These are phyloP conservation scores for Agrypnus murinus DNA, from an alignment of 2,888 invertebrate genomes.

Conservation along the genomic window DNA sequence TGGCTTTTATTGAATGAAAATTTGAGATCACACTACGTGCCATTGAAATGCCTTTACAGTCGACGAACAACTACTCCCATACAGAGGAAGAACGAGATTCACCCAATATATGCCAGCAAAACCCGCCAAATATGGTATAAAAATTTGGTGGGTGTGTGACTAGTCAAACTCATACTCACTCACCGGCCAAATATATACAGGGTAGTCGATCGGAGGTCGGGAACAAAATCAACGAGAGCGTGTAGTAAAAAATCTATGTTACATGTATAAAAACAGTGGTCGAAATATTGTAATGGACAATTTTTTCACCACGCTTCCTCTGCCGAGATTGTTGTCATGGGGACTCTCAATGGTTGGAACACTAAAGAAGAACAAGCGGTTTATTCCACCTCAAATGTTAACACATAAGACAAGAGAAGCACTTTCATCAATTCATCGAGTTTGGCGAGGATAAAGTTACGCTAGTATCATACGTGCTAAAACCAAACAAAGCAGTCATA, in stretches of 20 bases:
- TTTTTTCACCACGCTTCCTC: constrained; percentile 37
- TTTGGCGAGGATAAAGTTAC: constrained; percentile 14
- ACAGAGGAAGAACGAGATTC: constrained; percentile 7
- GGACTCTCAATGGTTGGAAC: constrained; percentile 51
- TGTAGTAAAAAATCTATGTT: background rate
- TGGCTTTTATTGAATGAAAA: background rate
- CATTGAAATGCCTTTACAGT: background rate
- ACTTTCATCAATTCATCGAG: constrained; percentile 13
- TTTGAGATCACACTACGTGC: background rate
- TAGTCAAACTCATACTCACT: constrained; percentile 8
- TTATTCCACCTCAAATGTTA: background rate
- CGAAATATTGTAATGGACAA: constrained; percentile 39
- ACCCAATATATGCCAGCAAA: constrained; percentile 1
- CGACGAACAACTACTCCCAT: constrained; percentile 1
- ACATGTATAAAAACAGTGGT: constrained; percentile 19
- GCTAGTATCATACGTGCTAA: constrained; percentile 16
- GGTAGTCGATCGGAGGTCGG: constrained; percentile 49
- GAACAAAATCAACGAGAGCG: constrained; percentile 54
- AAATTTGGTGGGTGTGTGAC: constrained; percentile 24
- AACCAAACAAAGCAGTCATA: too few species aligned
- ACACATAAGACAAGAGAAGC: constrained; percentile 13
- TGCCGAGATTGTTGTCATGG: constrained; percentile 22
- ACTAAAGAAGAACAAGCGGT: constrained; percentile 17
- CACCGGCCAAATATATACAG: constrained; percentile 54
- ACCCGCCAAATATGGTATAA: constrained; percentile 9